Percentiles rank a stretch among this genome's conserved stretches.
These are phyloP conservation scores for Meteorus sp. DNA, from an alignment of 1,140 invertebrate genomes.

Conservation along the genomic window DNA sequence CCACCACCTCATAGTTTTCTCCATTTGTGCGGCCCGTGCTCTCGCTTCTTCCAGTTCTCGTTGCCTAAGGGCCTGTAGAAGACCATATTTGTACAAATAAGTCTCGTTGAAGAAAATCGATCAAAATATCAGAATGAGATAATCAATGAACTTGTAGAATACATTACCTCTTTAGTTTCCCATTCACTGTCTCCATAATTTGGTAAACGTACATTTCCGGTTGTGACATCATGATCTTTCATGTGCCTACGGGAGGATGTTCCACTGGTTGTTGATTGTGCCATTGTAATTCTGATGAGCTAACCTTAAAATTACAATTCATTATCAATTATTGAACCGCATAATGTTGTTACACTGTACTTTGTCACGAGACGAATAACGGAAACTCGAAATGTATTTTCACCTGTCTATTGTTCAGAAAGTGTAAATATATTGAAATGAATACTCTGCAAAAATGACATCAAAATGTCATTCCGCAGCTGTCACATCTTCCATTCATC, in stretches of 20 bases:
- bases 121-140: background rate
- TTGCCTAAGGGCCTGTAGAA: constrained; percentile 65
- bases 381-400: too few species aligned
- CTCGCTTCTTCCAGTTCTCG: constrained; percentile 88
- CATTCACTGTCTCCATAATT: constrained; percentile 22
- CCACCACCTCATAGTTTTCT: constrained; percentile 99
- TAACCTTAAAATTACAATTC: too few species aligned
- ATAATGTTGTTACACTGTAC: too few species aligned
- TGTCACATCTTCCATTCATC: too few species aligned
- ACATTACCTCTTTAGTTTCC: constrained; percentile 27
- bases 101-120: background rate
- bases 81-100: background rate
- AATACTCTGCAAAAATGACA: too few species aligned
- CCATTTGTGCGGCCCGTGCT: constrained; percentile 92
- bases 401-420: too few species aligned
- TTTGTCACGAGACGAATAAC: too few species aligned
- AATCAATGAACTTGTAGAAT: too few species aligned
- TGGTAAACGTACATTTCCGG: constrained; percentile 15
- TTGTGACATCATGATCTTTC: constrained; percentile 18
- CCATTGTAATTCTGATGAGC: constrained; percentile 13
- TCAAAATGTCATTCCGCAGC: too few species aligned
- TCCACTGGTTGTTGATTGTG: constrained; percentile 20
- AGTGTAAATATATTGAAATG: too few species aligned
- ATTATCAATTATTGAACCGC: too few species aligned
- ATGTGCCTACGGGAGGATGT: constrained; percentile 15